Conservation (phyloP, 2,888 invertebrate genomes). For the Clusia tigrina region DNA sequence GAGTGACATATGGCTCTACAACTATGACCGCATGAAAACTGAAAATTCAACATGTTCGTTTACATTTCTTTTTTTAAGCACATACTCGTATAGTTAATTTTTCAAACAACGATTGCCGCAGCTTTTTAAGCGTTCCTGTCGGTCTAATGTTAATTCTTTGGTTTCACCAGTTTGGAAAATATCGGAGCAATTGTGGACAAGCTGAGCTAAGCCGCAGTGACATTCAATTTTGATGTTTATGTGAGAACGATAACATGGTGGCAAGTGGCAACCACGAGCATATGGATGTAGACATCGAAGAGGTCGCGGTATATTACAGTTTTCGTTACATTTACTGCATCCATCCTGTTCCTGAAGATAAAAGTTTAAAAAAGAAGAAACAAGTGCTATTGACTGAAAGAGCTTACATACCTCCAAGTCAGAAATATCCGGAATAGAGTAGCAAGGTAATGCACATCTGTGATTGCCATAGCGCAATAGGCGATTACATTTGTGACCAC, state of each 20-base stretch:
- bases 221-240: constrained; percentile 76
- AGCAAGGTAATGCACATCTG: constrained; percentile 76
- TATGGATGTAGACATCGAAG: constrained; percentile 82
- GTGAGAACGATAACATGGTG: constrained; percentile 78
- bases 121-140: constrained; percentile 53
- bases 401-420: constrained; percentile 63
- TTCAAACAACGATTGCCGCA: constrained; percentile 90
- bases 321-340: constrained; percentile 69
- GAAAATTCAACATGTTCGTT: constrained; percentile 26
- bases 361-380: background rate
- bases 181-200: constrained; percentile 78
- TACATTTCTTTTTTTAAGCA: background rate
- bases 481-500: constrained; percentile 80
- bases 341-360: constrained; percentile 63
- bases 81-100: constrained; percentile 66
- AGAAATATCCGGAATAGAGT: constrained; percentile 68
- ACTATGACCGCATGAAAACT: constrained; percentile 86
- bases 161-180: constrained; percentile 67
- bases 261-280: constrained; percentile 75
- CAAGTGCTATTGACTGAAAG: background rate
- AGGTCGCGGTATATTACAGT: constrained; percentile 73
- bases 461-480: constrained; percentile 81
- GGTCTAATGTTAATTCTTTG: constrained; percentile 59
- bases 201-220: constrained; percentile 81
- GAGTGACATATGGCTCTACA: constrained; percentile 79